phyloP scores from a whole-genome alignment of 2,113 vertebrate species.

The Collichthys lucidus region DNA sequence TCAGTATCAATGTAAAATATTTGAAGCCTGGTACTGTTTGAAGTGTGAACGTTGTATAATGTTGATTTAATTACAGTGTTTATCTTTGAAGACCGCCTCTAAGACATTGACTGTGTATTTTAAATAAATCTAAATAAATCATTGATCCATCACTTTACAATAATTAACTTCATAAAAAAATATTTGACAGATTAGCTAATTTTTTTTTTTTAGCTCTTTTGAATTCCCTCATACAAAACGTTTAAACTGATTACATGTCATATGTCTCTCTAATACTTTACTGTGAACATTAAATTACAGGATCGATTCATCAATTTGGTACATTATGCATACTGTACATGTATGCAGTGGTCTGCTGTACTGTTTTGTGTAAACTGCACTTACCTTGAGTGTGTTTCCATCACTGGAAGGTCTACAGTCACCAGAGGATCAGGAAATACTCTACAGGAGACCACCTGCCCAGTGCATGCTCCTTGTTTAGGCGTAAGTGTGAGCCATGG shows the following conservation, averaged over 20 bases:
- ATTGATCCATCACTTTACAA: no score
- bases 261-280: not conserved
- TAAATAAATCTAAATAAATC: not conserved
- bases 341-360: no score
- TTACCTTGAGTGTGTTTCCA: conserved; percentile 40
- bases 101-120: not conserved
- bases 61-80: not conserved
- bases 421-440: conserved; percentile 19
- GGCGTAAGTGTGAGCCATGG: not conserved
- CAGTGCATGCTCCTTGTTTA: conserved; percentile 42
- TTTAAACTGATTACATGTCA: not conserved
- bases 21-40: not conserved
- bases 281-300: not conserved
- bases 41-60: not conserved
- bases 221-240: not conserved
- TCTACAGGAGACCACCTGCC: conserved; percentile 41
- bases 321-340: not conserved
- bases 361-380: not conserved
- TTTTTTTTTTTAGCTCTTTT: not conserved
- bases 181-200: not conserved
- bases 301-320: not conserved
- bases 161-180: no score
- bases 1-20: not conserved
- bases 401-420: conserved; percentile 13
- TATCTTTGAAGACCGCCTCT: not conserved